Base-by-base conservation (phyloP, 2,113 vertebrate genomes). In the Camelus dromedarius region DNA sequence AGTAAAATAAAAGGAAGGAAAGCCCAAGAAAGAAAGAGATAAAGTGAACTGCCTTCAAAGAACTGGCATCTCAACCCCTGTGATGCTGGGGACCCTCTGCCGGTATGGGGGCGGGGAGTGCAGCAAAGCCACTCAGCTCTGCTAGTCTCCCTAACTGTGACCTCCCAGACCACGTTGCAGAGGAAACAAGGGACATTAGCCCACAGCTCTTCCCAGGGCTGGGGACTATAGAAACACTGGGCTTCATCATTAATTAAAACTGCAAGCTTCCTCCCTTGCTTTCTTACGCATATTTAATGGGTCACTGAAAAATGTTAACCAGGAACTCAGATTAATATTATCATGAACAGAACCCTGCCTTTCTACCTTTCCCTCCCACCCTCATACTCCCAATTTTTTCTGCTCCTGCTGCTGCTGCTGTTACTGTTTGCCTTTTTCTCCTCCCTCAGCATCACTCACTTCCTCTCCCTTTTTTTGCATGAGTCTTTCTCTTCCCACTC, bases 291-390 rank as follows among this genome's bases (percentile, higher is more conserved):
- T 91, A 91, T 94, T 79, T 96, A 84, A 84, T 84, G 48, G 75
- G 30, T 93, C 75, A 81, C 38, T 94, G 42, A 83, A 83, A 93
- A 95, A 93, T 35, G n/a, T 79, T 93, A 97, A 82, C 88, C n/a
- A 28, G 75, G 60, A 92, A 89, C 28, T 85, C 11, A 1, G 54
- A 87, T 80, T 87, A 83, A 67, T 76, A 48, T 76, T 82, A 50
- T 86, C 48, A 26, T 32, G 19, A 64, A 69, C 56, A 81, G 54
- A 95, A 22, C 30, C 50, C 89, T 77, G 72, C 56, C 50, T 66
- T 89, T 88, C 95, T 88, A 69, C 79, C 35, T 95, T 69, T 86
- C 32, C 88, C 91, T 88, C 54, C 72, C 76, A 52, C 91, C 72
- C 84, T 81, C 79, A 28, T 66, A 56, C 60, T 50, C 50, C 92